Base-by-base conservation (phyloP, 2,888 invertebrate genomes). In the Microctonus brassicae region DNA sequence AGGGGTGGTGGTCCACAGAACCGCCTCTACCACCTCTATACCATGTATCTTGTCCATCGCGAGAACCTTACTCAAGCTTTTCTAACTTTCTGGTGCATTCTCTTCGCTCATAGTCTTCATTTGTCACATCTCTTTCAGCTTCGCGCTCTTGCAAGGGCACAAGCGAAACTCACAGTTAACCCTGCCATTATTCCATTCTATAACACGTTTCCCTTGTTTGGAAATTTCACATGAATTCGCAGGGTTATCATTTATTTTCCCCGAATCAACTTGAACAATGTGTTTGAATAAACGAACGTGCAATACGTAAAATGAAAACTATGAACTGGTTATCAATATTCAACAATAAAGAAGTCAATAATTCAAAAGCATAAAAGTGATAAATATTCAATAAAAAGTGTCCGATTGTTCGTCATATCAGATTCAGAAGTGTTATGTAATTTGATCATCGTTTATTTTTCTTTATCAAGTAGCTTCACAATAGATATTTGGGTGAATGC, bases 1-100 rank as follows among this genome's bases (percentile, higher is more conserved):
- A 77, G 73, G 82, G 81, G 79, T 81, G 86, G 86, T 84, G 82
- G 84, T 84, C 84, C 84, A 84, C 82, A 80, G 84, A 82, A 84
- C 84, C 86, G 86, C 86, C 86, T 85, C 84, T 82, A 76, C 81
- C 67, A 70, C 82, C 81, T 47, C 17, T 47, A 47, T 47, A 47
- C 20, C 9, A 47, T 47, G 81, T 84, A 82, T 74, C 76, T 63
- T 65, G 73, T 69, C 60, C 66, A 60, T 66, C 63, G 72, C 60
- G 69, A 57, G 34, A 61, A 52, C 61, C 36, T 63, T 72, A 47
- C 67, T 73, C 60, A 52, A 65, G 53, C 58, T 47, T 62, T 63
- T 42, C 62, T 63, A 62, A 67, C 39, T 65, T 61, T 55, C 58
- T 22, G 22, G 17, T 63, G 20, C 39, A 60, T 47, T 53, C 55